phyloP scores from a whole-genome alignment of 1,140 invertebrate genomes.

The Agraylea sexmaculata region DNA sequence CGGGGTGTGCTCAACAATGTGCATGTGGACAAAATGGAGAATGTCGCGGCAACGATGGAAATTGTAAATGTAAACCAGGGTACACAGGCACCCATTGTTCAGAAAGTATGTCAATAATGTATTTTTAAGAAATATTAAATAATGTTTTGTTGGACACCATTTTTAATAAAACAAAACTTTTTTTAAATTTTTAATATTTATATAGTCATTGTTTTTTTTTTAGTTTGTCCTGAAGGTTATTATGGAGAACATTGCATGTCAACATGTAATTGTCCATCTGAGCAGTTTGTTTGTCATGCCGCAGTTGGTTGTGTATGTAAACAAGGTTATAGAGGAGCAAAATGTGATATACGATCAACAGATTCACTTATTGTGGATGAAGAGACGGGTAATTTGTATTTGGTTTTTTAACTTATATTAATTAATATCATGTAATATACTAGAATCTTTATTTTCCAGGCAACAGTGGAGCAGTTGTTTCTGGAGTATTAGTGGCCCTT shows the following conservation, averaged over 20 bases:
- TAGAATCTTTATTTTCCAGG: constrained; percentile 21
- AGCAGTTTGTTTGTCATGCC: constrained; percentile 72
- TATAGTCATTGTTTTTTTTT: constrained; percentile 21
- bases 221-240: constrained; percentile 82
- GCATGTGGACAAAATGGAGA: constrained; percentile 68
- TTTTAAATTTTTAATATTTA: constrained; percentile 5
- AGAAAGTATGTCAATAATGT: constrained; percentile 46
- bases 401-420: constrained; percentile 5
- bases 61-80: constrained; percentile 66
- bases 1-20: constrained; percentile 74
- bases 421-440: background rate
- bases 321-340: constrained; percentile 57
- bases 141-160: background rate
- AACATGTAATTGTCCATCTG: constrained; percentile 61
- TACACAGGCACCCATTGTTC: constrained; percentile 70
- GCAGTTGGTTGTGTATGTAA: constrained; percentile 69
- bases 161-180: background rate
- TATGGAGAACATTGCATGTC: constrained; percentile 81
- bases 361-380: constrained; percentile 24
- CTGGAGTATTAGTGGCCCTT: constrained; percentile 54
- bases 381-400: constrained; percentile 9
- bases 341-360: constrained; percentile 38
- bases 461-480: constrained; percentile 46
- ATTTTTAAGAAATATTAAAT: constrained; percentile 2
- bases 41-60: constrained; percentile 70